Conservation (phyloP, 2,888 invertebrate genomes). For the Acholoe squamosa region DNA sequence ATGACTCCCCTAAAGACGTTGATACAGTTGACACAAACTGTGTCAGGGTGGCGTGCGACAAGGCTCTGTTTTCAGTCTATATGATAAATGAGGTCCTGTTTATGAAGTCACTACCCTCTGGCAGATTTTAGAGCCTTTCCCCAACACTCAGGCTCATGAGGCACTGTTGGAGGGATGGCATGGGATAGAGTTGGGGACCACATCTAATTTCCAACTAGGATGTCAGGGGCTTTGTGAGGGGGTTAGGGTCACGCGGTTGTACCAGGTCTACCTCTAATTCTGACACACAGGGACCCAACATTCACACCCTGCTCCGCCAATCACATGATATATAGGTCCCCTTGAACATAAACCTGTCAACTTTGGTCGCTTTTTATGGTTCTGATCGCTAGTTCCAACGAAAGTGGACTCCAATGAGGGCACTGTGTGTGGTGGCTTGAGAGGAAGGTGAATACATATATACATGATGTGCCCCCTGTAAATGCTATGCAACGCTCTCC, state of each 20-base stretch:
- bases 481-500: background rate
- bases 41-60: background rate
- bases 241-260: background rate
- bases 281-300: background rate
- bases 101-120: background rate
- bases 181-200: no score
- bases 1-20: background rate
- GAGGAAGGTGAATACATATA: background rate
- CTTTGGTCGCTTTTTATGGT: background rate
- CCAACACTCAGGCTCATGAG: no score
- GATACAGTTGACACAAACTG: background rate
- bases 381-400: background rate
- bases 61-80: background rate
- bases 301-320: constrained; percentile 7
- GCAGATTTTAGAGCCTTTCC: background rate
- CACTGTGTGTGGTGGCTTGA: background rate
- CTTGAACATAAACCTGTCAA: constrained; percentile 12
- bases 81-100: background rate
- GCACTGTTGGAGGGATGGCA: no score
- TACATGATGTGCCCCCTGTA: background rate
- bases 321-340: constrained; percentile 34
- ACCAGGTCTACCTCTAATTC: background rate
- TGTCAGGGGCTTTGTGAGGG: background rate
- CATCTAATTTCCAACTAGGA: no score
- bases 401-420: background rate